These are phyloP conservation scores for Oryzias curvinotus DNA, from an alignment of 2,113 vertebrate genomes.

Conservation along the genomic window DNA sequence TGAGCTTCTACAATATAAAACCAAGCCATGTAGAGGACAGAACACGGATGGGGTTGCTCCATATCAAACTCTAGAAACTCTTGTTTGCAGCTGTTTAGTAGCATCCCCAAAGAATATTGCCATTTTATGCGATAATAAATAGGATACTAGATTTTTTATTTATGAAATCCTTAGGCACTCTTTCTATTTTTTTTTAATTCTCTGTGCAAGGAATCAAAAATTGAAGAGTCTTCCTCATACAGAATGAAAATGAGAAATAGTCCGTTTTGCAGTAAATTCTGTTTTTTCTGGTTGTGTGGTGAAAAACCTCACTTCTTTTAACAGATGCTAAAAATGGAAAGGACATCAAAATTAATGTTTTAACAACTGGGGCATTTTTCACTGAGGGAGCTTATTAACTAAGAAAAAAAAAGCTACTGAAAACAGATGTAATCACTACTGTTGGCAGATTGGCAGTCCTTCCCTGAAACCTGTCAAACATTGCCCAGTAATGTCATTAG, in stretches of 20 bases:
- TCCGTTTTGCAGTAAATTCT: conserved; percentile 1
- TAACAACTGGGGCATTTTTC: conserved; percentile 2
- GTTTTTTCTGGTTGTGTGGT: neutral
- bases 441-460: conserved; percentile 7
- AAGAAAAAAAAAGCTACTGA: conserved; percentile 11
- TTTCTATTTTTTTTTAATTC: neutral
- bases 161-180: neutral
- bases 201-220: neutral
- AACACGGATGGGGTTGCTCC: conserved; percentile 16
- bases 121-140: neutral
- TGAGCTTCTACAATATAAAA: neutral
- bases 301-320: neutral
- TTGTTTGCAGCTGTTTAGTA: conserved; percentile 31
- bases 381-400: conserved; percentile 5
- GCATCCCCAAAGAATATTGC: conserved; percentile 2
- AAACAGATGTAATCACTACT: conserved; percentile 6
- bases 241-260: conserved; percentile 5
- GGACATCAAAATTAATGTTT: conserved; percentile 2
- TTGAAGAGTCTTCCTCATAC: neutral
- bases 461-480: conserved; percentile 15
- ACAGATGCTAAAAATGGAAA: neutral
- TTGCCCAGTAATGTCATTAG: conserved; percentile 3
- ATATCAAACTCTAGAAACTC: conserved; percentile 12
- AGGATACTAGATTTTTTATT: conserved; percentile 6
- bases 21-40: conserved; percentile 6